phyloP scores from a whole-genome alignment of 2,797 vertebrate species.

The Syndactyla subalaris region DNA sequence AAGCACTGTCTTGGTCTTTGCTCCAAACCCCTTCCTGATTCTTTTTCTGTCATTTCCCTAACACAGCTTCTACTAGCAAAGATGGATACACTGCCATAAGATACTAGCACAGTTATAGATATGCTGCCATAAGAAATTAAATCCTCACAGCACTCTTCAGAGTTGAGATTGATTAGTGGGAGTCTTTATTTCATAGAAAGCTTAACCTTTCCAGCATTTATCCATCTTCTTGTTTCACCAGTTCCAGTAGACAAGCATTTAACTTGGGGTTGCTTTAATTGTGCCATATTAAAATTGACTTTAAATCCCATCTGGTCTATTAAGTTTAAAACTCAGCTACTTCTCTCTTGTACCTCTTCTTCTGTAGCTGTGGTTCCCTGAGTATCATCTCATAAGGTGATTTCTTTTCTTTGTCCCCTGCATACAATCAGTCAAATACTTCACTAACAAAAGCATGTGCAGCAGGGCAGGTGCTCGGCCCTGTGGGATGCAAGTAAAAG shows the following conservation, averaged over 20 bases:
- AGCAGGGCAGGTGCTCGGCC: neutral
- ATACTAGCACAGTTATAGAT: neutral
- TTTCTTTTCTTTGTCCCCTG: neutral
- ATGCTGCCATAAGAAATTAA: slow-evolving; percentile 7
- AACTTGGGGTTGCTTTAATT: neutral
- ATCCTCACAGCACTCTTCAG: neutral
- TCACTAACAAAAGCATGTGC: neutral
- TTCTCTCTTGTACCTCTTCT: neutral
- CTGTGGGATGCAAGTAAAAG: slow-evolving; percentile 26
- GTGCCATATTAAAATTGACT: neutral
- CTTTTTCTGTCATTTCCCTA: neutral
- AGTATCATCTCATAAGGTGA: neutral
- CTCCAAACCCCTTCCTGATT: neutral
- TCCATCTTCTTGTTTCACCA: neutral
- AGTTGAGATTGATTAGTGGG: neutral
- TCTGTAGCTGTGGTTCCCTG: fast-evolving
- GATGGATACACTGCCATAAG: neutral
- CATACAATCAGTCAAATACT: neutral
- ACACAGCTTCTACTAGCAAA: neutral
- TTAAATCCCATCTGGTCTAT: neutral
- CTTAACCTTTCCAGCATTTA: neutral
- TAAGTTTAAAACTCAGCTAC: slow-evolving; percentile 13
- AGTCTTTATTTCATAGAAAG: slow-evolving; percentile 18
- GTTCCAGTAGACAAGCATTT: neutral
- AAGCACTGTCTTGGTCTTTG: neutral